Evolutionary conservation across 1,140 invertebrate genomes (phyloP), one percentile per base, ranked within the genome.

Genomic region (Papilio helenus): DNA sequence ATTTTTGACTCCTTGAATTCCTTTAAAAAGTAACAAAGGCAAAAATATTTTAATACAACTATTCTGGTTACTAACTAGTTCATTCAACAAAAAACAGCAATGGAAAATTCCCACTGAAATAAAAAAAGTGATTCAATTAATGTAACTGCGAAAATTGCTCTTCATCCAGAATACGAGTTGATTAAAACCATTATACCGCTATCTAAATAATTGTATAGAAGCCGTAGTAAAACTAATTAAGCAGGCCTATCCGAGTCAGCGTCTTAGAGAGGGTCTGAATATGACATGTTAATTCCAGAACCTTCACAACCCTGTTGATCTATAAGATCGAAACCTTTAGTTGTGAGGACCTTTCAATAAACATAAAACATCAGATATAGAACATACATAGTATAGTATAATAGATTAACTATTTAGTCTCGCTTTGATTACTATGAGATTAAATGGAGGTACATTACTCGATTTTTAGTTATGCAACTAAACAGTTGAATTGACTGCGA

Each of bases 211-310:
- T 68, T 29, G 23, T 68, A 68, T 68, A 16, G 23, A 68, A 68
- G 61, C 61, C 61, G 34, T 68, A 68, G 61, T 34, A 68, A 68
- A 68, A 68, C 61, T 68, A 68, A 68, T 68, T 68, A 68, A 68
- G 26, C 20, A 26, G 55, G 58, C 58, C 26, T 68, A 61, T 61
- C 58, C 12, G 10, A 68, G 5, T 16, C 61, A 68, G 26, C 61
- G 23, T 68, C 61, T 29, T 29, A 29, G 12, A 61, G 20, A 10
- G 3, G 9, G 58, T 4, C 23, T 68, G 61, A 14, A 12, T 29
- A 34, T n/a, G 61, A 68, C 61, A 68, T 34, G 26, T 68, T 68
- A 68, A 68, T 68, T 68, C 26, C 61, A 34, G 61, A 68, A 68
- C 61, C 26, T 68, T 68, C 5, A 16, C 23, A 29, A 68, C 61